phyloP scores from a whole-genome alignment of 1,140 invertebrate species.

The Solen grandis region DNA sequence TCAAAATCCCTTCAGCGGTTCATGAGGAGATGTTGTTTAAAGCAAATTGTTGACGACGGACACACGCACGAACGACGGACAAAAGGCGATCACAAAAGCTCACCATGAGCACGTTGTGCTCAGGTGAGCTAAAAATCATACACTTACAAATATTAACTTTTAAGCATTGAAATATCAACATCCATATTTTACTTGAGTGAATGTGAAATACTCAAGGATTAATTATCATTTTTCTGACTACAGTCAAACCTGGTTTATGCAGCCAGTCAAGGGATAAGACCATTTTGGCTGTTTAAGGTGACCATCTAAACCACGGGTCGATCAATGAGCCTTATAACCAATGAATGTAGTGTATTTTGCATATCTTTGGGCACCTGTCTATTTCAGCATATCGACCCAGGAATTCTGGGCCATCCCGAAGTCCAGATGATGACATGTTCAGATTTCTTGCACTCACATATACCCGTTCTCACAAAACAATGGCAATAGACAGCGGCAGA shows the following conservation, averaged over 20 bases:
- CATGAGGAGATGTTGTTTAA: too few species aligned
- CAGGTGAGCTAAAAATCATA: too few species aligned
- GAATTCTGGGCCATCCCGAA: conserved; percentile 22
- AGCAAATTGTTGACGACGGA: too few species aligned
- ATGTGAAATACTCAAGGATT: too few species aligned
- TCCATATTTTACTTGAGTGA: too few species aligned
- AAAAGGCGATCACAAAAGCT: too few species aligned
- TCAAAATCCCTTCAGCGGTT: too few species aligned
- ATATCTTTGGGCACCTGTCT: neutral
- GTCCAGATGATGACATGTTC: conserved; percentile 79
- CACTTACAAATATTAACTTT: too few species aligned
- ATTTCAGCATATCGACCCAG: neutral
- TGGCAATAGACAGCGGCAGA: conserved; percentile 71
- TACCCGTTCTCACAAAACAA: conserved; percentile 78
- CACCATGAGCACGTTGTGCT: too few species aligned
- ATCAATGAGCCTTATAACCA: neutral
- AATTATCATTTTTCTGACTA: neutral
- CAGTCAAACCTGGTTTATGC: neutral
- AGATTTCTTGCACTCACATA: conserved; percentile 68
- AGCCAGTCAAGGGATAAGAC: neutral
- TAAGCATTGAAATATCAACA: too few species aligned
- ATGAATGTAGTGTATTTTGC: neutral
- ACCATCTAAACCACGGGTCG: neutral
- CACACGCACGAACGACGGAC: too few species aligned
- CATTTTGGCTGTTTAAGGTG: neutral